A percentile compares a stretch with the other conserved stretches of the same genome.
Conservation (phyloP, 2,888 invertebrate genomes). For the Hypomecis atomaria region DNA sequence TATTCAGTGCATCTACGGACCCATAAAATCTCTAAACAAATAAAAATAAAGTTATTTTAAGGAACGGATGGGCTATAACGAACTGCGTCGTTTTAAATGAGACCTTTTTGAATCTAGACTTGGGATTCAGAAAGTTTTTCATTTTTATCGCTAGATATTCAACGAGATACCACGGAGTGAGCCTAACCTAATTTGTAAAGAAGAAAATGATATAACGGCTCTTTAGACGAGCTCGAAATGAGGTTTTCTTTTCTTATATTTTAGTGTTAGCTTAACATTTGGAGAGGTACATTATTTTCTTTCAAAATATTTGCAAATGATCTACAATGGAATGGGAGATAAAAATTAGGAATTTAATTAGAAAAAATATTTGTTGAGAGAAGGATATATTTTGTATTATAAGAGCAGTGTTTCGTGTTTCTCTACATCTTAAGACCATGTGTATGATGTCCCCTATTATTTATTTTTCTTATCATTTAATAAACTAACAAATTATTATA, state of each 20-base stretch:
- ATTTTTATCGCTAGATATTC: slow-evolving; percentile 28
- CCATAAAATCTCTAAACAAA: slow-evolving; percentile 16
- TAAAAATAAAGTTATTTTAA: slow-evolving; percentile 15
- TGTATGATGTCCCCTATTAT: too few species aligned
- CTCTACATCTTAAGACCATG: too few species aligned
- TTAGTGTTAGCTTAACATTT: slow-evolving; percentile 3
- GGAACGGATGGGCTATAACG: slow-evolving; percentile 16
- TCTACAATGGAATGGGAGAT: too few species aligned
- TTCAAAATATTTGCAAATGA: too few species aligned
- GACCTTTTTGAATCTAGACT: slow-evolving; percentile 28
- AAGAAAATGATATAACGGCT: slow-evolving; percentile 27
- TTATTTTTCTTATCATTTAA: too few species aligned
- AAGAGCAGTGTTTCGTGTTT: too few species aligned
- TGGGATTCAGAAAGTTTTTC: slow-evolving; percentile 24
- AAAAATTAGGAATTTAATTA: too few species aligned
- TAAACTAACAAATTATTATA: too few species aligned
- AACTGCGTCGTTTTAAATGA: slow-evolving; percentile 13
- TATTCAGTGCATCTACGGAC: neutral
- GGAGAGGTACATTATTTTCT: neutral
- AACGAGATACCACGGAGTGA: slow-evolving; percentile 19
- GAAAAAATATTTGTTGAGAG: too few species aligned
- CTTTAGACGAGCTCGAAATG: slow-evolving; percentile 18
- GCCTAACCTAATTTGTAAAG: slow-evolving; percentile 28
- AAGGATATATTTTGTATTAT: too few species aligned
- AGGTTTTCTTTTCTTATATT: neutral